phyloP scores from a whole-genome alignment of 2,888 invertebrate genomes.

The Mantis religiosa region DNA sequence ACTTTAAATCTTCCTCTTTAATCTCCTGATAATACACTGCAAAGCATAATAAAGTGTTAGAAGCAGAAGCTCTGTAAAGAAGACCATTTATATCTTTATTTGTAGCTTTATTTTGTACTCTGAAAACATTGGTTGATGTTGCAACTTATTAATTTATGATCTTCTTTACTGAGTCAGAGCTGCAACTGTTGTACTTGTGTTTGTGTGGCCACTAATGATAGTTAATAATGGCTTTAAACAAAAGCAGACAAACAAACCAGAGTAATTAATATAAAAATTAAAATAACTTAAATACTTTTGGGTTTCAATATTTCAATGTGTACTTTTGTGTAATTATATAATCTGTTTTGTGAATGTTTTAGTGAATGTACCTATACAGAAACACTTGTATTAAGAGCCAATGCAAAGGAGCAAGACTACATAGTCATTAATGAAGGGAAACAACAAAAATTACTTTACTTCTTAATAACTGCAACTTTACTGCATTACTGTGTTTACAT shows the following conservation, averaged over 20 bases:
- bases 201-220: background rate
- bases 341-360: background rate
- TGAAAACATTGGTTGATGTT: background rate
- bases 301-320: background rate
- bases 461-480: background rate
- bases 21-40: background rate
- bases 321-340: background rate
- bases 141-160: background rate
- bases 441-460: slow-evolving; percentile 9
- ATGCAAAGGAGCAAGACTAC: background rate
- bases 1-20: background rate
- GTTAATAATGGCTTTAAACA: background rate
- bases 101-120: background rate
- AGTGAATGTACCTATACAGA: background rate
- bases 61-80: background rate
- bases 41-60: background rate
- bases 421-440: slow-evolving; percentile 2
- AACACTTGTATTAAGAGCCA: background rate
- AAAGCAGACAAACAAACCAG: background rate
- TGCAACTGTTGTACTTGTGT: background rate
- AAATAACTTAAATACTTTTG: background rate
- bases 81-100: background rate
- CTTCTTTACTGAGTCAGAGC: background rate
- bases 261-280: background rate
- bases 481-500: background rate